These are phyloP conservation scores for Alethe castanea DNA, from an alignment of 2,113 vertebrate genomes.

Conservation along the genomic window DNA sequence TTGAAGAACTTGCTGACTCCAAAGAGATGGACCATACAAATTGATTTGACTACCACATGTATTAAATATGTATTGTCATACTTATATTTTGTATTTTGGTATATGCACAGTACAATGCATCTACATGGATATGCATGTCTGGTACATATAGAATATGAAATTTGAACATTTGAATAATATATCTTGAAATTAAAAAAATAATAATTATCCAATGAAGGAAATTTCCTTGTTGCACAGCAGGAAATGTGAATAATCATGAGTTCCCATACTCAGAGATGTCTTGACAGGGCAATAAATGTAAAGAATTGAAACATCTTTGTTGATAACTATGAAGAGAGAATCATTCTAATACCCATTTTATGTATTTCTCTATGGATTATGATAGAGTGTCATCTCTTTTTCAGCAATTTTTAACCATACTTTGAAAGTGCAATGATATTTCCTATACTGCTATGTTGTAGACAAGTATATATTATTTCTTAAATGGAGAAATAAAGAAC, in stretches of 20 bases:
- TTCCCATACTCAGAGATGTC: neutral
- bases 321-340: neutral
- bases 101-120: neutral
- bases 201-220: neutral
- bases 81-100: neutral
- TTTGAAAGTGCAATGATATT: neutral
- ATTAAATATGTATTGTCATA: neutral
- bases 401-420: neutral
- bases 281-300: neutral
- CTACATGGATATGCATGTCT: neutral
- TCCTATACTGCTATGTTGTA: neutral
- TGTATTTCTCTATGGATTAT: neutral
- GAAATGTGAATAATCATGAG: neutral
- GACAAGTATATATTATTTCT: neutral
- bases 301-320: neutral
- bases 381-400: neutral
- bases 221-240: neutral
- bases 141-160: neutral
- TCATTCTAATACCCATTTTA: neutral
- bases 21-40: neutral
- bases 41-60: neutral
- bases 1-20: neutral
- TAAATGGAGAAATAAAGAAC: neutral
- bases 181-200: neutral
- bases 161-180: neutral